Evolutionary conservation across 2,888 invertebrate species (phyloP), one percentile per base, ranked within the genome.

Genomic region (Listrodromus nycthemerus): DNA sequence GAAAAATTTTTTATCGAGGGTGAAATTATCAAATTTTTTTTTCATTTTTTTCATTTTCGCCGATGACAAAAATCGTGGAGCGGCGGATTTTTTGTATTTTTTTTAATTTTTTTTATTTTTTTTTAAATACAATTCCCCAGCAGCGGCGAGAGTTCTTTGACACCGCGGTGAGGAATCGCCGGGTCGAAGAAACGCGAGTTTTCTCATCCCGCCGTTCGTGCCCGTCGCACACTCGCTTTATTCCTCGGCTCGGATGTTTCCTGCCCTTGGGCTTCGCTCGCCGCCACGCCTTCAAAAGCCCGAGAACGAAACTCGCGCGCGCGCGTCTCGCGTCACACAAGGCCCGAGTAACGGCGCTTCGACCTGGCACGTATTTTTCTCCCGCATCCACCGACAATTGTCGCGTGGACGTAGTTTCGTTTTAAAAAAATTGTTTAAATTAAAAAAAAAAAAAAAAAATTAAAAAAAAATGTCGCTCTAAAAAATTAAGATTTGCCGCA

Each of bases 101-200:
- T 50, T 50, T n/a, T 30, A 16, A 1, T 58, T 58, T 58, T 30
- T n/a, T 4, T 2, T 6, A 7, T 58, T 50, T 50, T 55, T 1
- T 52, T 85, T 77, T 87, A 83, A 86, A 83, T 85, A 85, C 86
- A 85, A 79, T 80, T 74, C 33, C 33, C 8, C 8, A 33, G 41
- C 52, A 71, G 19, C 30, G 69, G 21, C 74, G 63, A 85, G 89
- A 85, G 89, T 89, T 90, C 89, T 86, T 90, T 88, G 89, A 89
- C 89, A 88, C 86, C 71, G 81, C 86, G 88, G 88, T 80, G 86
- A 70, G 63, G 70, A 78, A 70, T 78, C 61, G 71, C 27, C 30
- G 76, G 67, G 80, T n/a, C n/a, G 10, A 80, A 71, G 48, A 30
- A 70, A 70, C 10, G 63, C 55, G 24, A 10, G 76, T 78, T 52